Conservation (phyloP, 2,888 invertebrate species). For the Suillia variegata region DNA sequence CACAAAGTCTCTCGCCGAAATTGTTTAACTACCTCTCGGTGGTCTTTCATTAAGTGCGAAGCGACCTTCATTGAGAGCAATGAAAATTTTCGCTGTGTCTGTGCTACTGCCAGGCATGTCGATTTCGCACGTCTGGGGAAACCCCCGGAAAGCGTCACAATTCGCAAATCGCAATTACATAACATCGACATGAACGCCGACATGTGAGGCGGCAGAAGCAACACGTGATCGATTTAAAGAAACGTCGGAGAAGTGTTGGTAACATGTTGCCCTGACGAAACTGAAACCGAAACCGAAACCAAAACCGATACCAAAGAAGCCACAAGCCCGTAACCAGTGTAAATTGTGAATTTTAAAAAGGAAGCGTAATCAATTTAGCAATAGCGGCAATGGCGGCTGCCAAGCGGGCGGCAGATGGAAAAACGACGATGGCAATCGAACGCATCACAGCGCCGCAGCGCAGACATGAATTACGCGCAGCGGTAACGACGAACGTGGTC, state of each 20-base stretch:
- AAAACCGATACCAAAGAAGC: not conserved
- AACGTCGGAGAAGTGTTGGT: too few species aligned
- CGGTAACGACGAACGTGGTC: slow-evolving; percentile 49
- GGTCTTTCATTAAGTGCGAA: too few species aligned
- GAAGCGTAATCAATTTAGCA: slow-evolving; percentile 40
- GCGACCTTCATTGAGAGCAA: too few species aligned
- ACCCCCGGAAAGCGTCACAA: slow-evolving; percentile 3
- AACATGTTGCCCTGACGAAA: too few species aligned
- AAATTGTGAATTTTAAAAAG: slow-evolving; percentile 59
- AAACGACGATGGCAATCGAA: slow-evolving; percentile 3
- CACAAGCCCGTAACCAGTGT: slow-evolving; percentile 37
- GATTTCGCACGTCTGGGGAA: slow-evolving; percentile 2
- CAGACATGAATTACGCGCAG: slow-evolving; percentile 7
- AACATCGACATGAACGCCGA: slow-evolving; percentile 45
- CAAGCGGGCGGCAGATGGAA: slow-evolving; percentile 7
- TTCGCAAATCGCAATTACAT: slow-evolving; percentile 24
- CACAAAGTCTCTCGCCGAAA: too few species aligned
- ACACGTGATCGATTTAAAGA: slow-evolving; percentile 46
- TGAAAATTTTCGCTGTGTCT: too few species aligned
- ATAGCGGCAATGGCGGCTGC: too few species aligned
- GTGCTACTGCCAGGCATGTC: too few species aligned
- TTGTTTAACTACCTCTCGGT: too few species aligned
- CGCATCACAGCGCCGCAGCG: slow-evolving; percentile 28
- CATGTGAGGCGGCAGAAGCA: too few species aligned
- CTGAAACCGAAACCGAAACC: not conserved